Conservation (phyloP, 2,797 vertebrate species). For the Monodelphis domestica region DNA sequence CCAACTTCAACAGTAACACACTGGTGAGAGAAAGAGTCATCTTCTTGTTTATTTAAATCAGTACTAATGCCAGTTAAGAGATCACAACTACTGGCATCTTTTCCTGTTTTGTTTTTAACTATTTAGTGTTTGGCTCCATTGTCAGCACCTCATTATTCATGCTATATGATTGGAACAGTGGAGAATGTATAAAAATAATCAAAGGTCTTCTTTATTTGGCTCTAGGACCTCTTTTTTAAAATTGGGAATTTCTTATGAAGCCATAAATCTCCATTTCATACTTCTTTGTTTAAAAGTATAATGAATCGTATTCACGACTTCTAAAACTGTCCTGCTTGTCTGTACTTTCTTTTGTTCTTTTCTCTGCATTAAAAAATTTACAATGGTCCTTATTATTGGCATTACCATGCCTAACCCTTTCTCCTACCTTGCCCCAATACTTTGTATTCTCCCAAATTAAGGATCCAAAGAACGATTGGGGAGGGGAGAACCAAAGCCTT, state of each 20-base stretch:
- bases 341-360: background rate
- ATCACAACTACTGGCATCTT: conserved; percentile 24
- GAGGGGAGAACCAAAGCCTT: background rate
- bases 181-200: too few species aligned
- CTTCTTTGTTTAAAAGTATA: too few species aligned
- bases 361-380: background rate
- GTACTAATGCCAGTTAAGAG: conserved; percentile 21
- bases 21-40: background rate
- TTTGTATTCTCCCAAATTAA: background rate
- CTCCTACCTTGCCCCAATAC: background rate
- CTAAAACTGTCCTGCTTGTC: background rate
- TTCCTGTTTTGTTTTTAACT: conserved; percentile 43
- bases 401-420: background rate
- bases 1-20: conserved; percentile 1
- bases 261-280: too few species aligned
- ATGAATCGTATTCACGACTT: too few species aligned
- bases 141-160: background rate
- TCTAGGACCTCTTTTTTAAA: too few species aligned
- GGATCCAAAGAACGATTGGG: background rate
- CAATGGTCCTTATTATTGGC: background rate
- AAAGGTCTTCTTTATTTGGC: too few species aligned
- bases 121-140: conserved; percentile 12
- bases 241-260: too few species aligned
- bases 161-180: too few species aligned
- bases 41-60: conserved; percentile 33